Evolutionary conservation across 1,140 invertebrate genomes (phyloP).

Genomic region (Nasonia vitripennis): DNA sequence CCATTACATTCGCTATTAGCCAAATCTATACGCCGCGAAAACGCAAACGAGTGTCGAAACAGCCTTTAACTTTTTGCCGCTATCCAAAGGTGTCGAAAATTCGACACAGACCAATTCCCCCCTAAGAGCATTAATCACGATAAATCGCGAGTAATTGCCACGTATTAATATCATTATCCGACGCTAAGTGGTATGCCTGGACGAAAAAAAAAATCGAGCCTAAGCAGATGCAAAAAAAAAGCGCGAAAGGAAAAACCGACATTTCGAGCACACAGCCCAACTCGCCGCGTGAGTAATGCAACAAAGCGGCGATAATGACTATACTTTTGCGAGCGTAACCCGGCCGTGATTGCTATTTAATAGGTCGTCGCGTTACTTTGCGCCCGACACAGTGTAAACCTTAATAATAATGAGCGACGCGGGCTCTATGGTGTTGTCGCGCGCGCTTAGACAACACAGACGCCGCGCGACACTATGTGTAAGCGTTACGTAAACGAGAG

Average conservation of each 20-base stretch:
- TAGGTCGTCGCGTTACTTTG: conserved; percentile 41
- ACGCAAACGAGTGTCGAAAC: background rate
- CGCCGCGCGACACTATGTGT: background rate
- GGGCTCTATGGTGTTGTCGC: background rate
- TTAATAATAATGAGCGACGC: conserved; percentile 35
- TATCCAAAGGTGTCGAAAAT: background rate
- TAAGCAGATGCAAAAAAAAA: background rate
- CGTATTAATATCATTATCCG: background rate
- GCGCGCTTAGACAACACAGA: background rate
- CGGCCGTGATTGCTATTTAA: conserved; percentile 42
- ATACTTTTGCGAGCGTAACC: conserved; percentile 40
- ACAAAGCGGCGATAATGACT: conserved; percentile 23
- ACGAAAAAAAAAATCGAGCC: background rate
- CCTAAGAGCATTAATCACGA: background rate
- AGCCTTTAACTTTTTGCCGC: background rate
- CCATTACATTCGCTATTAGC: no score
- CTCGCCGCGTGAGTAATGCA: background rate
- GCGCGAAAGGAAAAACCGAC: background rate
- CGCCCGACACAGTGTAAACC: conserved; percentile 22
- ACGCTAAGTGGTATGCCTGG: background rate
- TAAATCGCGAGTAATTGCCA: no score
- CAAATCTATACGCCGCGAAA: background rate
- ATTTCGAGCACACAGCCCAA: background rate
- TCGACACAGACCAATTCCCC: background rate
- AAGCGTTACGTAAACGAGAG: conserved; percentile 26